Base-by-base conservation (phyloP, 1,140 invertebrate genomes). In the Charaxes varanes region DNA sequence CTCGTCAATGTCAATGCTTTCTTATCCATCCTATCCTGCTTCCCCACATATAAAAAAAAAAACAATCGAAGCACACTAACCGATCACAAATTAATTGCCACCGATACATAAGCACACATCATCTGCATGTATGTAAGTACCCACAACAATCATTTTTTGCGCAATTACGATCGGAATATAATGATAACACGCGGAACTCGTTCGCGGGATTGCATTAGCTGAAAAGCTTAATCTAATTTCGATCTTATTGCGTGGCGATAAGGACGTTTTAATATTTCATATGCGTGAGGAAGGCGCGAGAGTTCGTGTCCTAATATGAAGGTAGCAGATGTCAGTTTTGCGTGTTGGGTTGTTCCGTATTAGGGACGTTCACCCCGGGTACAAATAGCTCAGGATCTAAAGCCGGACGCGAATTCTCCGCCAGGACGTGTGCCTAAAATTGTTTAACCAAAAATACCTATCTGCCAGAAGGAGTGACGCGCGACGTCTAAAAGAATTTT, bases 111-210 rank as follows among this genome's bases (percentile, higher is more conserved):
- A 12, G 2, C 24, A 4, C 10, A 3, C 22, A 24, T n/a, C 23
- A 41, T 33, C 38, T 30, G 24, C 30, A 35, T 49, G 14, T 22
- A 30, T n/a, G n/a, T n/a, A n/a, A n/a, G n/a, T n/a, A n/a, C n/a
- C 8, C 30, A 42, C 26, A 50, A 51, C 47, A 41, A 51, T 40
- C 37, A 43, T 44, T 50, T 48, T 50, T 50, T 50, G 23, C 31
- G 41, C 48, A 36, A 45, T 45, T 41, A 51, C 36, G 48, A 51
- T 51, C 38, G 33, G 37, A 44, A 36, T 51, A 51, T 51, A 51
- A 51, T 45, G 48, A 51, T 51, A 51, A 51, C 36, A 41, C 34
- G 21, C 48, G 36, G 41, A 51, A 51, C 36, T 51, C 23, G 41
- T 43, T 23, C 10, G 8, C 11, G 19, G 34, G 34, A 49, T 41